Conservation (phyloP, 1,140 invertebrate species). For the Charaxes varanes region DNA sequence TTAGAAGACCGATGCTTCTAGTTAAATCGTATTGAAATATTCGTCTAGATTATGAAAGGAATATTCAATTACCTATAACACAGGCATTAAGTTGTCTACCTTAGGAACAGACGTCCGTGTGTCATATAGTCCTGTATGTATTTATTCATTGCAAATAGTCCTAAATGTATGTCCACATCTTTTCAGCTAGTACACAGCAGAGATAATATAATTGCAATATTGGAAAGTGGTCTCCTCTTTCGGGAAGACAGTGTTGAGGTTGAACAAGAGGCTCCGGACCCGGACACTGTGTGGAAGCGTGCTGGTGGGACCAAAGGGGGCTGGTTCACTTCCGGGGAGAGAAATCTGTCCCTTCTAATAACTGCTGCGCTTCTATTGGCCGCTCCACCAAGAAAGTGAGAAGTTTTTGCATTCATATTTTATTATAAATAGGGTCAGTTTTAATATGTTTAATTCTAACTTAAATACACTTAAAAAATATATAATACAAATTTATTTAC, state of each 20-base stretch:
- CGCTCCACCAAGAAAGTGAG: slow-evolving; percentile 28
- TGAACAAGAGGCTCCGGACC: slow-evolving; percentile 26
- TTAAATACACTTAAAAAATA: too few relatives aligned
- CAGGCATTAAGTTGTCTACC: too few relatives aligned
- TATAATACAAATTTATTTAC: too few relatives aligned
- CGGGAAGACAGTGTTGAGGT: slow-evolving; percentile 49
- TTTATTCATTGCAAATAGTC: too few relatives aligned
- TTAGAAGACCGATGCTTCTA: too few relatives aligned
- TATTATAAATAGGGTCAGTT: not conserved
- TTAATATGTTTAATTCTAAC: too few relatives aligned
- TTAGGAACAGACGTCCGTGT: too few relatives aligned
- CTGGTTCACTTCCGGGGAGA: slow-evolving; percentile 31
- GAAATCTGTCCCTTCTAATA: slow-evolving; percentile 13
- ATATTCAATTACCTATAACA: too few relatives aligned
- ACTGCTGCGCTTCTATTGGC: slow-evolving; percentile 6
- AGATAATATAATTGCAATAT: slow-evolving; percentile 39
- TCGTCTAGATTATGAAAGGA: too few relatives aligned
- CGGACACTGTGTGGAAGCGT: slow-evolving; percentile 10
- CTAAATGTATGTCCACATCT: not conserved
- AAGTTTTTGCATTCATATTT: not conserved
- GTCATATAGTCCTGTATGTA: too few relatives aligned
- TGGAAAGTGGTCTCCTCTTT: slow-evolving; percentile 56
- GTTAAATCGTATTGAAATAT: too few relatives aligned
- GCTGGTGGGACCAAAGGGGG: slow-evolving; percentile 12
- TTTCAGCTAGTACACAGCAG: slow-evolving; percentile 41